Evolutionary conservation across 2,888 invertebrate genomes (phyloP), one percentile per base, ranked within the genome.

Genomic region (Teleogryllus oceanicus): DNA sequence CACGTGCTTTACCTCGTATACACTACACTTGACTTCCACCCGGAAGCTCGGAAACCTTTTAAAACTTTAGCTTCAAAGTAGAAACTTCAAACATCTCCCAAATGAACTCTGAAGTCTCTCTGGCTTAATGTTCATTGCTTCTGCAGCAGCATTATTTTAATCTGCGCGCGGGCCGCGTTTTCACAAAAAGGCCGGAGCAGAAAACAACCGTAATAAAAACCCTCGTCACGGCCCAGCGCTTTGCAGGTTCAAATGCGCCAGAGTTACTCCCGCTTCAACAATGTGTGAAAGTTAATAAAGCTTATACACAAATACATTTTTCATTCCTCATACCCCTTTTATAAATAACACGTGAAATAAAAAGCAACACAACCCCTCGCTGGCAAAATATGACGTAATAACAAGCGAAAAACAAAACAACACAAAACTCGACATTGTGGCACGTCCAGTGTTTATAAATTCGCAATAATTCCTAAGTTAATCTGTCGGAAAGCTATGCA

Each of bases 271-370:
- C 62, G 62, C 62, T 62, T 62, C 62, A 62, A 62, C 62, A 62
- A 62, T 62, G 62, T 62, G 62, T 62, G 62, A 62, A 62, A 62
- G 62, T 62, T 62, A 62, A 62, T 62, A 62, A 62, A 62, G 62
- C 62, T 62, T 62, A 62, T 62, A 62, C 62, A 62, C 62, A 62
- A 62, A 62, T 62, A 62, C 62, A 62, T 62, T 62, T 62, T 62
- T 62, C 62, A 62, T 62, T 62, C 62, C 62, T 62, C 62, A 62
- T n/a, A 62, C 62, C 62, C 62, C 62, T 62, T 62, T 62, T 62
- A 62, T 62, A 62, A 62, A 62, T 62, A 62, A 62, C 62, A 13
- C 62, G n/a, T n/a, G 62, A 62, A 62, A 62, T 62, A 62, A 62
- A 62, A 62, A 62, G 62, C 62, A 62, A 62, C 62, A 62, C 62